A percentile compares a stretch with the other conserved stretches of the same genome.
Conservation (phyloP, 2,888 invertebrate species). For the Clusia tigrina region DNA sequence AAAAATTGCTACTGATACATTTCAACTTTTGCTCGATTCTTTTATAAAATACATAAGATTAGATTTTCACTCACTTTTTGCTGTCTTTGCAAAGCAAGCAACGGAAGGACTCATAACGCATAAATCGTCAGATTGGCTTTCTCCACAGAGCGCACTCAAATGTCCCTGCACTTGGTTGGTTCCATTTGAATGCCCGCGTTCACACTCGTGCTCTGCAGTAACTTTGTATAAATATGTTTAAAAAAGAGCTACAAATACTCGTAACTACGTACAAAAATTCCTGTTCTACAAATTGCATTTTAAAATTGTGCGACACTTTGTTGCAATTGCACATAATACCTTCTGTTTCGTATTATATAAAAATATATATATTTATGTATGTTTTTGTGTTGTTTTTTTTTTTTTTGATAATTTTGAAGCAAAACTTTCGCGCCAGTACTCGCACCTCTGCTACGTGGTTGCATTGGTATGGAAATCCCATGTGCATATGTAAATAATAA, state of each 20-base stretch:
- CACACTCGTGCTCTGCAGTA: too few relatives aligned
- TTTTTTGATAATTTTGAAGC: constrained; percentile 10
- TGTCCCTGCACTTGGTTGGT: too few relatives aligned
- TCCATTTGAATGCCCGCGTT: too few relatives aligned
- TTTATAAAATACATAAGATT: constrained; percentile 33
- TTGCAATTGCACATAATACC: too few relatives aligned
- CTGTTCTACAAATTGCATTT: constrained; percentile 37
- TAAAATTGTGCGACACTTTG: too few relatives aligned
- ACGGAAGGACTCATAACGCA: constrained; percentile 48
- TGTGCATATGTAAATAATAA: constrained; percentile 19
- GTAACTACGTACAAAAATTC: not conserved
- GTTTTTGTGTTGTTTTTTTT: not conserved
- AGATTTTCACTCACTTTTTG: constrained; percentile 41
- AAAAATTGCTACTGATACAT: not conserved
- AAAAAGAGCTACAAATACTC: not conserved
- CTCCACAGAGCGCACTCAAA: constrained; percentile 13
- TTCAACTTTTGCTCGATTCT: not conserved
- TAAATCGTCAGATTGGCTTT: constrained; percentile 44
- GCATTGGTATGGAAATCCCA: constrained; percentile 9
- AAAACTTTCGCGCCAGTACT: constrained; percentile 11
- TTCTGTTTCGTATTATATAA: too few relatives aligned
- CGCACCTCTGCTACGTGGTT: not conserved
- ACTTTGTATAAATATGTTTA: too few relatives aligned
- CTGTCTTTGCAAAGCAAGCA: constrained; percentile 37
- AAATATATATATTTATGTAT: too few relatives aligned